A percentile compares a stretch with the other conserved stretches of the same genome.
These are phyloP conservation scores for Furcula furcula DNA, from an alignment of 2,888 invertebrate genomes.

Conservation along the genomic window DNA sequence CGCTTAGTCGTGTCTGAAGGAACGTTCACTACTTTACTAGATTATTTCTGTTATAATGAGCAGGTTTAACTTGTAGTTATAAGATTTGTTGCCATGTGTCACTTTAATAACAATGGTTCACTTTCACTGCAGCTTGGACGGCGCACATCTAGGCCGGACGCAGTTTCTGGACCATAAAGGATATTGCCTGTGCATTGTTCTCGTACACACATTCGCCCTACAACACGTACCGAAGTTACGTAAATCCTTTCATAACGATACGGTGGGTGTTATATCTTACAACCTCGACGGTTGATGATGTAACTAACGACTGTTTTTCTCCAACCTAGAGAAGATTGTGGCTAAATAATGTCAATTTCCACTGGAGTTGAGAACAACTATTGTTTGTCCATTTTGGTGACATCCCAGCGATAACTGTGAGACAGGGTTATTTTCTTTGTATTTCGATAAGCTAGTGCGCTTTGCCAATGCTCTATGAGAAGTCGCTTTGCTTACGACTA, in stretches of 20 bases:
- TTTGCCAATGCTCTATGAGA: too few relatives aligned
- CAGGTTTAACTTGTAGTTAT: conserved; percentile 28
- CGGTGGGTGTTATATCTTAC: conserved; percentile 5
- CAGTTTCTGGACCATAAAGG: conserved; percentile 75
- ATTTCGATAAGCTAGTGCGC: too few relatives aligned
- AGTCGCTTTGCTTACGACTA: too few relatives aligned
- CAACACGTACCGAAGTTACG: conserved; percentile 25
- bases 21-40: too few relatives aligned
- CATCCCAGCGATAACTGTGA: too few relatives aligned
- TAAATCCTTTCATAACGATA: conserved; percentile 15
- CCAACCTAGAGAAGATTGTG: too few relatives aligned
- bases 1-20: too few relatives aligned
- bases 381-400: too few relatives aligned
- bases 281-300: background rate
- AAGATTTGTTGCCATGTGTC: conserved; percentile 29
- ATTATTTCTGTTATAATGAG: too few relatives aligned
- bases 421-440: too few relatives aligned
- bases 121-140: conserved; percentile 53
- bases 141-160: conserved; percentile 67
- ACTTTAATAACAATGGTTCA: conserved; percentile 48
- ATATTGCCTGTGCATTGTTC: conserved; percentile 65
- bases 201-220: conserved; percentile 36
- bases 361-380: too few relatives aligned
- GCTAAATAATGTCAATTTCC: too few relatives aligned
- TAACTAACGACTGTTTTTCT: background rate